phyloP scores from a whole-genome alignment of 2,888 invertebrate genomes.

The Siphlonurus alternatus region DNA sequence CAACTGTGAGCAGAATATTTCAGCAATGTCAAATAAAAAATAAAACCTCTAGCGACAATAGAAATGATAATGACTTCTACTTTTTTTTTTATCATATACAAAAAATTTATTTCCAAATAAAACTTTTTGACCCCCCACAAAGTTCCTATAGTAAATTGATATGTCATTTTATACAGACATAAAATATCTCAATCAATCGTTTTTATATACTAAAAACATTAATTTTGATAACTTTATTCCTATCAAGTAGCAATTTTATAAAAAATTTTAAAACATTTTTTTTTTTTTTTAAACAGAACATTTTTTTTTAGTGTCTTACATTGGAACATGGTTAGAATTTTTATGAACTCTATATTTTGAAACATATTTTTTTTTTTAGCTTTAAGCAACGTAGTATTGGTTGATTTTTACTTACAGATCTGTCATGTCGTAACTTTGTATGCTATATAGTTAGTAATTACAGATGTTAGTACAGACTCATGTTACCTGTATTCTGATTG shows the following conservation, averaged over 20 bases:
- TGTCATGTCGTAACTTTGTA: too few relatives aligned
- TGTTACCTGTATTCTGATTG: too few relatives aligned
- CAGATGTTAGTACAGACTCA: too few relatives aligned
- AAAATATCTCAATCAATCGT: constrained; percentile 1
- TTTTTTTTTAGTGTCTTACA: too few relatives aligned
- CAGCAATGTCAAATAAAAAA: background rate
- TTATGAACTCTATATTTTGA: too few relatives aligned
- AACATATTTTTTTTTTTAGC: too few relatives aligned
- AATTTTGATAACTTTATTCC: background rate
- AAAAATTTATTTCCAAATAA: too few relatives aligned
- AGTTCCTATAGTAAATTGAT: background rate
- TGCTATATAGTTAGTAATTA: too few relatives aligned
- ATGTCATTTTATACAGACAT: background rate
- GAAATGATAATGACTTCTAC: background rate
- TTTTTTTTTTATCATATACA: too few relatives aligned
- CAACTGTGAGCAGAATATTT: background rate
- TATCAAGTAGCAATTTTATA: background rate
- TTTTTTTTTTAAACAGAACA: background rate
- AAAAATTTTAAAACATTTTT: background rate
- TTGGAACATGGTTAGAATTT: background rate
- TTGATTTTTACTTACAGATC: too few relatives aligned
- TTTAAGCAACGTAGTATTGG: too few relatives aligned
- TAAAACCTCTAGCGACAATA: background rate
- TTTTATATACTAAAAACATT: too few relatives aligned
- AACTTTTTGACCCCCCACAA: background rate